phyloP scores from a whole-genome alignment of 1,140 invertebrate species.

The Brachionus paranguensis region DNA sequence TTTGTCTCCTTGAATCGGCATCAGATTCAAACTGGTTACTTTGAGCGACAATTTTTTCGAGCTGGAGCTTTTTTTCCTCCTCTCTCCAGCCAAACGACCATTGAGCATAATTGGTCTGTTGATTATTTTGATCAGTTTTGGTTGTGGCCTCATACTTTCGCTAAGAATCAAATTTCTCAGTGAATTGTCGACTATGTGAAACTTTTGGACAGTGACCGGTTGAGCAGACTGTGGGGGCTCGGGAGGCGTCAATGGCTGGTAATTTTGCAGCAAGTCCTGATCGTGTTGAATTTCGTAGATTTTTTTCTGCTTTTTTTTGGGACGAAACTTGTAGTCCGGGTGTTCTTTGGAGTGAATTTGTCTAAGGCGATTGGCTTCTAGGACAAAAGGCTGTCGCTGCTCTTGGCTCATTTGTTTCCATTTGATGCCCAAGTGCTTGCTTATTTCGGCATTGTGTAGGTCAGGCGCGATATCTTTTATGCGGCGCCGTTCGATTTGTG shows the following conservation, averaged over 20 bases:
- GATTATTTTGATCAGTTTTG: slow-evolving; percentile 1
- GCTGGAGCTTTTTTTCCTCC: not conserved
- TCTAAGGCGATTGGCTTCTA: slow-evolving; percentile 78
- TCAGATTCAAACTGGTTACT: not conserved
- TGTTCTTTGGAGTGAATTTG: slow-evolving; percentile 79
- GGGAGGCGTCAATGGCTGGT: not conserved
- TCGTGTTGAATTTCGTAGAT: not conserved
- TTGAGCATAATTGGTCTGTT: not conserved
- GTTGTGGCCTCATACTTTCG: not conserved
- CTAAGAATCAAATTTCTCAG: not conserved
- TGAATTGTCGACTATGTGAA: not conserved
- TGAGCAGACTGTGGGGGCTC: not conserved
- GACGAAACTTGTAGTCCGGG: slow-evolving; percentile 87
- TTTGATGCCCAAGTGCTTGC: slow-evolving; percentile 8
- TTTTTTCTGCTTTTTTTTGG: slow-evolving; percentile 62
- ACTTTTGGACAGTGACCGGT: not conserved
- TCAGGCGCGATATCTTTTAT: not conserved
- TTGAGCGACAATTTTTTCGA: not conserved
- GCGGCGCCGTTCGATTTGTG: slow-evolving; percentile 35
- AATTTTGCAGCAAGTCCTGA: not conserved
- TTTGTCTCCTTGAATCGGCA: slow-evolving; percentile 23
- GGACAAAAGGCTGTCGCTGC: slow-evolving; percentile 84
- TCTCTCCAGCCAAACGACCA: not conserved
- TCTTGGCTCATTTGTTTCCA: slow-evolving; percentile 58
- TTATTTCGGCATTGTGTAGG: slow-evolving; percentile 25